Base-by-base conservation (phyloP, 2,888 invertebrate genomes). In the Arctia plantaginis region DNA sequence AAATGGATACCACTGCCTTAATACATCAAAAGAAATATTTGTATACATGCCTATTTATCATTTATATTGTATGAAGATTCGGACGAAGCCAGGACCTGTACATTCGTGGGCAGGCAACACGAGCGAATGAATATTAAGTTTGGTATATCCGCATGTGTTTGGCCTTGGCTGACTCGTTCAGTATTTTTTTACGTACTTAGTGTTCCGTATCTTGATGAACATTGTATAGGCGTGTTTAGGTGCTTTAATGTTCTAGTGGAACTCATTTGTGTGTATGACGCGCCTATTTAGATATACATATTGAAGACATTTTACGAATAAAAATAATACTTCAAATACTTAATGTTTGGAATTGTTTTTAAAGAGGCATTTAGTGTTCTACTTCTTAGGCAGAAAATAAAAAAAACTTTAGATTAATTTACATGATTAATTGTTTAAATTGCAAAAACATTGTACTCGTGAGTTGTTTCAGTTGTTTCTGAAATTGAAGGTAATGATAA, bases 201-300 rank as follows among this genome's bases (percentile, higher is more conserved):
- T 90, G 92, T 95, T 94, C 93, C 94, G 94, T 93, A 90, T 93
- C 91, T 88, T 90, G 90, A 90, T 91, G 90, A 86, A 89, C 90
- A 88, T 84, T 81, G 85, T 83, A 86, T 86, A 86, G 83, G 87
- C 88, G 88, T 89, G 87, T 86, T 87, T 84, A 82, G 86, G 77
- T 81, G 81, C 82, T 85, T 85, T 86, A 86, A 87, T 86, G 78
- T 83, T 74, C 77, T 74, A 64, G 75, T 79, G 64, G 74, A 80
- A 79, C 77, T 72, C 77, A 84, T 82, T 84, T 77, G 65, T 75
- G 73, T 79, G 64, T 82, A 70, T 78, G 79, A 74, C 77, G 79
- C 66, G 72, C 69, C 71, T 75, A 79, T 82, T 82, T 80, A 77
- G 64, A 72, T 73, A 74, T 77, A 67, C 69, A 70, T 70, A 65